Evolutionary conservation across 2,888 invertebrate species (phyloP), one percentile per base, ranked within the genome.

Genomic region (Stramonita haemastoma): DNA sequence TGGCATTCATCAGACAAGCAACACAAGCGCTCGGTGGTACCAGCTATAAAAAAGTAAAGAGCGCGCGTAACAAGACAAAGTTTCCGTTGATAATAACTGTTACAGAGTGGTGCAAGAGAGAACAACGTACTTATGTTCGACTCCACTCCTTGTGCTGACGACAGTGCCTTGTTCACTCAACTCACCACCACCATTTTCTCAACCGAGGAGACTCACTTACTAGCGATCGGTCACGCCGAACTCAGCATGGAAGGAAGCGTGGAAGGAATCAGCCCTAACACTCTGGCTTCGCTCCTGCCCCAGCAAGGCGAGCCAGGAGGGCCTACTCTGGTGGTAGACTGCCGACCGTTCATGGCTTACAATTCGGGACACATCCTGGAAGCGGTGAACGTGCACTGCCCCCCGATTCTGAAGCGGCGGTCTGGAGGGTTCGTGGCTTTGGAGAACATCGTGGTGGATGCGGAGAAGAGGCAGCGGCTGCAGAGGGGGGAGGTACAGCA

Each of bases 401-500:
- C 95, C 4, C 94, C 95, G 17, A 95, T 95, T 79, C 90, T 95
- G 79, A 95, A 95, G 91, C 91, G 96, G 73, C 92, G 96, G 34
- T 95, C 95, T 8, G 95, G 95, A 29, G 96, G 95, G 34, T 94
- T 94, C 87, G 93, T 96, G 83, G 93, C 95, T 15, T 92, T 96
- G 89, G 95, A 95, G 91, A 95, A 96, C 89, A 94, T 96, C 56
- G 94, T 96, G 29, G 94, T 95, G 1, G 95, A 95, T 91, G 92
- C 92, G 79, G 91, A 91, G 32, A 93, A 94, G 57, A 90, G 96
- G 34, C 93, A 93, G 29, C 91, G 92, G 79, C 90, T 94, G 46
- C 88, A 90, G 73, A 91, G 88, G n/a, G 94, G 94, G 91, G 1
- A 94, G 91, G 86, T 89, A 83, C 19, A 79, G 86, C 22, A 92